Evolutionary conservation across 2,113 vertebrate species (phyloP).

Genomic region (Pedetes capensis): DNA sequence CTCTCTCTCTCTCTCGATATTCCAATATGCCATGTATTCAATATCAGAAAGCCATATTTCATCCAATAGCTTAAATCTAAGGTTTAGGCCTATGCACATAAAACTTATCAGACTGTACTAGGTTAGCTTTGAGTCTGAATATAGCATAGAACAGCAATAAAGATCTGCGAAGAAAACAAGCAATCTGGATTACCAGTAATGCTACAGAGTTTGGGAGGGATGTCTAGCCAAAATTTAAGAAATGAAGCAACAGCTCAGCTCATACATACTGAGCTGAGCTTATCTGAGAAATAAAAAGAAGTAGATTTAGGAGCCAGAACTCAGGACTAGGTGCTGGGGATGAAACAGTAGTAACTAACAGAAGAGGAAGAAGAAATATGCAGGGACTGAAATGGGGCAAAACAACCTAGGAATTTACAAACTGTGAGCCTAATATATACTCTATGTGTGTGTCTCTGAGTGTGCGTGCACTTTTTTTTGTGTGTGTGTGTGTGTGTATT

Average conservation of each 20-base stretch:
- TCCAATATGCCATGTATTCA: not conserved
- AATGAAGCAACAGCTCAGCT: not conserved
- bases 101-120: not conserved
- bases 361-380: not conserved
- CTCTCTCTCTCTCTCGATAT: not conserved
- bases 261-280: not conserved
- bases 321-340: not conserved
- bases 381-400: not conserved
- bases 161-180: not conserved
- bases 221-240: not conserved
- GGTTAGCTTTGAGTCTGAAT: not conserved
- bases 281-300: not conserved
- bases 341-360: not conserved
- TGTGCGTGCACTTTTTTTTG: too few relatives aligned
- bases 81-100: not conserved
- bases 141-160: not conserved
- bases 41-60: not conserved
- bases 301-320: not conserved
- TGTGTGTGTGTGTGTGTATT: too few relatives aligned
- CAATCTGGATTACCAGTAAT: not conserved
- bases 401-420: not conserved
- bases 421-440: not conserved
- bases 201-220: not conserved
- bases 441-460: too few relatives aligned
- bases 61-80: not conserved